Conservation (phyloP, 2,888 invertebrate species). For the Limnephilus lunatus region DNA sequence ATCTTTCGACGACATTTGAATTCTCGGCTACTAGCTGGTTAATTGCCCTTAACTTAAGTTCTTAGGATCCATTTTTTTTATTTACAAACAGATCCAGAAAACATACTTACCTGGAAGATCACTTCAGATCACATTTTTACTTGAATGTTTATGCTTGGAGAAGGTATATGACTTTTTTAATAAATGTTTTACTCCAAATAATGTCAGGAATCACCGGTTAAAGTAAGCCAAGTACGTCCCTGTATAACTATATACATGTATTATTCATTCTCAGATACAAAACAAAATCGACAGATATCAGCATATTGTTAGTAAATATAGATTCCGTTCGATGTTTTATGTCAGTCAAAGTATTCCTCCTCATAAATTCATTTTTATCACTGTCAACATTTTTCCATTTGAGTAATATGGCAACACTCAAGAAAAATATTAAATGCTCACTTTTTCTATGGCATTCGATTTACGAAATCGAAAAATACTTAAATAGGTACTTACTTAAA, state of each 20-base stretch:
- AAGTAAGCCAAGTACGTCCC: too few relatives aligned
- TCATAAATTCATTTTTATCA: not conserved
- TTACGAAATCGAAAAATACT: not conserved
- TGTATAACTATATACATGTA: not conserved
- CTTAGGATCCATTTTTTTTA: too few relatives aligned
- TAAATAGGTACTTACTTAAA: not conserved
- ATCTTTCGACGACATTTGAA: too few relatives aligned
- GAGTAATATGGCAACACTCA: not conserved
- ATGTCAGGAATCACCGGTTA: too few relatives aligned
- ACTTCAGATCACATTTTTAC: too few relatives aligned
- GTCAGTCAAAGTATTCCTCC: not conserved
- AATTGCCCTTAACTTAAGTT: too few relatives aligned
- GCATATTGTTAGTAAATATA: not conserved
- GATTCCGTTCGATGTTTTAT: not conserved
- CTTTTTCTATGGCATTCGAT: not conserved
- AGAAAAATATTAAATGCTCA: not conserved
- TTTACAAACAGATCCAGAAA: too few relatives aligned
- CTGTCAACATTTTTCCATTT: not conserved
- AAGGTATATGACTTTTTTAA: too few relatives aligned
- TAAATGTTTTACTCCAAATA: too few relatives aligned
- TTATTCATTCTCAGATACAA: not conserved
- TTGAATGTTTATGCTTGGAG: too few relatives aligned
- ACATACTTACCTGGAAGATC: too few relatives aligned
- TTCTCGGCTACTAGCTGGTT: too few relatives aligned
- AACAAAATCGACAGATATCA: not conserved